A percentile compares a stretch with the other conserved stretches of the same genome.
Conservation (phyloP, 2,113 vertebrate species). For the Lipophrys pholis region DNA sequence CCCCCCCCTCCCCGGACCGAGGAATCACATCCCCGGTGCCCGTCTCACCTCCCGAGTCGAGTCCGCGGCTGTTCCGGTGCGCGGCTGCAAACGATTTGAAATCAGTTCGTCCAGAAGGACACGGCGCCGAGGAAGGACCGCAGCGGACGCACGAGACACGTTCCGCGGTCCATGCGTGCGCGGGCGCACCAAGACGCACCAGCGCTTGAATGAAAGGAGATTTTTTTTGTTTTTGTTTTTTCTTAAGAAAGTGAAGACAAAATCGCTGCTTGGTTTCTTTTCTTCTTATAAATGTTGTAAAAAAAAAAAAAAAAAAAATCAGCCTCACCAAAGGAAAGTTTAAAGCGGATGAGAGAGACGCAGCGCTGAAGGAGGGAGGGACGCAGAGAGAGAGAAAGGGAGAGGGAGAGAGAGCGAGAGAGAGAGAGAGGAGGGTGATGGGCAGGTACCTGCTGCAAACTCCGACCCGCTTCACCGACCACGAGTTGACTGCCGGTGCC, state of each 20-base stretch:
- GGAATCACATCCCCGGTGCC: background rate
- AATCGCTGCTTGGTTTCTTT: no score
- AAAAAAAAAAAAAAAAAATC: background rate
- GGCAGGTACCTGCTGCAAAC: constrained; percentile 19
- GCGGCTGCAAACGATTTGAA: background rate
- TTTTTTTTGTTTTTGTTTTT: no score
- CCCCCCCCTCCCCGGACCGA: background rate
- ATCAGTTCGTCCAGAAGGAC: constrained; percentile 16
- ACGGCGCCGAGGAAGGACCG: background rate
- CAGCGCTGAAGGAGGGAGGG: constrained; percentile 20
- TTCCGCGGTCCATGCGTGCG: constrained; percentile 29
- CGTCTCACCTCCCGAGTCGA: background rate
- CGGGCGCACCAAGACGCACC: constrained; percentile 18
- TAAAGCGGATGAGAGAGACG: constrained; percentile 14
- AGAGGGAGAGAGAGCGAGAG: background rate
- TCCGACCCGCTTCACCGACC: constrained; percentile 44
- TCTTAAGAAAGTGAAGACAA: no score
- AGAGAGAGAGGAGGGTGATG: background rate
- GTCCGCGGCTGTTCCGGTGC: background rate
- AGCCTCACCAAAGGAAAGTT: constrained; percentile 46
- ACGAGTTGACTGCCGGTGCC: constrained; percentile 36
- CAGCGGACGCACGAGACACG: constrained; percentile 40
- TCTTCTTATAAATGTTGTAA: no score
- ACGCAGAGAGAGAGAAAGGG: background rate
- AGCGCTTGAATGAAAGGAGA: background rate